A percentile compares a stretch with the other conserved stretches of the same genome.
phyloP scores from a whole-genome alignment of 2,113 vertebrate species.

The Cyanistes caeruleus region DNA sequence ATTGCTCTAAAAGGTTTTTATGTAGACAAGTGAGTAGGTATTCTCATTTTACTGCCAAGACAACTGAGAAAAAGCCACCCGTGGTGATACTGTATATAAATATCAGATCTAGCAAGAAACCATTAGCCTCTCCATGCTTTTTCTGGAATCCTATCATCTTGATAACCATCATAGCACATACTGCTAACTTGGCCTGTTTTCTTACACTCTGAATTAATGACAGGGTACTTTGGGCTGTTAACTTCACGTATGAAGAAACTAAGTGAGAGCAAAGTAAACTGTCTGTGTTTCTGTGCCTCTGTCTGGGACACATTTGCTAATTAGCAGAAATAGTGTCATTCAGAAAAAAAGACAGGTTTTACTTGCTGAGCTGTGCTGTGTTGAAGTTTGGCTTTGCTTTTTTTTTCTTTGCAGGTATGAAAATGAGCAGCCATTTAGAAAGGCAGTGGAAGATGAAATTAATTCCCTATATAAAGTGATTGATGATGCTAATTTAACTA shows the following conservation, averaged over 20 bases:
- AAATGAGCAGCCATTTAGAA: slow-evolving; percentile 89
- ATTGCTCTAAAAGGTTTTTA: background rate
- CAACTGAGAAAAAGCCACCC: background rate
- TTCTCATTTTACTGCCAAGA: background rate
- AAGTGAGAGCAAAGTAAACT: background rate
- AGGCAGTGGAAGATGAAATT: slow-evolving; percentile 91
- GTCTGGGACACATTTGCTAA: background rate
- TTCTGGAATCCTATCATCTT: background rate
- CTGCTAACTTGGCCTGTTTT: background rate
- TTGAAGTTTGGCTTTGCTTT: background rate
- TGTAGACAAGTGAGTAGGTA: background rate
- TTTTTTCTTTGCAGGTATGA: slow-evolving; percentile 80
- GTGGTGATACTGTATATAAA: background rate
- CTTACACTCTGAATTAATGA: background rate
- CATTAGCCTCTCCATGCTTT: fast-evolving
- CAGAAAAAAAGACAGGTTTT: background rate
- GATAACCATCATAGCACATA: fast-evolving
- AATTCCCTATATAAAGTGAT: slow-evolving; percentile 90
- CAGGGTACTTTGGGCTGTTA: background rate
- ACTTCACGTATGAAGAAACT: background rate
- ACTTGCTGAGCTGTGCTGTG: background rate
- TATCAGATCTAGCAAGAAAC: background rate
- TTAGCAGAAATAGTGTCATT: background rate
- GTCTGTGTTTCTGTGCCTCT: background rate
- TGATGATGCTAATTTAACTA: slow-evolving; percentile 87